These are phyloP conservation scores for Clytia hemisphaerica DNA, from an alignment of 30 jellyfish, hydroid and myxozoan species.

Conservation along the genomic window DNA sequence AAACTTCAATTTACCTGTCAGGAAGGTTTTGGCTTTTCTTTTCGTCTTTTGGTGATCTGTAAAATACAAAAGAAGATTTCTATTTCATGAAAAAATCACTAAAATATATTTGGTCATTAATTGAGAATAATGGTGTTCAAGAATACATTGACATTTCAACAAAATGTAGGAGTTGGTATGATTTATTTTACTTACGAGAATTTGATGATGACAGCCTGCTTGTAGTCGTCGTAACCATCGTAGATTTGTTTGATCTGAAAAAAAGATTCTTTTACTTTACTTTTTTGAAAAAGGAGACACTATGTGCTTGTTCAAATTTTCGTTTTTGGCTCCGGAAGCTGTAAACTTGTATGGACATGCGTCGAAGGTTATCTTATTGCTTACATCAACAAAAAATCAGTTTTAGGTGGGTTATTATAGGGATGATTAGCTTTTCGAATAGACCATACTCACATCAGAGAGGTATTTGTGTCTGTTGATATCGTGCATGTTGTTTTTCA, in stretches of 20 bases:
- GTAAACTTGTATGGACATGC: too few species aligned
- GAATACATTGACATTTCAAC: too few species aligned
- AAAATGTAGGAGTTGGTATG: too few species aligned
- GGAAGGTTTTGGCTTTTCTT: too few species aligned
- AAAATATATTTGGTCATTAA: too few species aligned
- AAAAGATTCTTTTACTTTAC: too few species aligned
- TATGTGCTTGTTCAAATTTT: conserved; percentile 23
- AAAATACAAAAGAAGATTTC: background rate
- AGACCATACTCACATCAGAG: conserved; percentile 30
- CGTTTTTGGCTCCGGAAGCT: background rate
- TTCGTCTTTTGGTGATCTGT: too few species aligned
- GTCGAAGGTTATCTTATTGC: too few species aligned
- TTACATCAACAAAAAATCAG: background rate
- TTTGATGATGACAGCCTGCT: conserved; percentile 67
- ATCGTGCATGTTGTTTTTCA: conserved; percentile 28
- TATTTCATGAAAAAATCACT: background rate
- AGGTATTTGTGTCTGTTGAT: conserved; percentile 35
- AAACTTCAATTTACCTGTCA: conserved; percentile 43
- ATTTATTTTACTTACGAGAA: conserved; percentile 68
- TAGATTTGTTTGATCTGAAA: conserved; percentile 52
- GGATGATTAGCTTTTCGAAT: background rate
- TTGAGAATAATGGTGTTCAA: too few species aligned
- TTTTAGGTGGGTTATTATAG: background rate
- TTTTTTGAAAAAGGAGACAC: conserved; percentile 14
- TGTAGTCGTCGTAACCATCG: conserved; percentile 38